phyloP scores from a whole-genome alignment of 2,113 vertebrate species.

The Pomatostomus ruficeps region DNA sequence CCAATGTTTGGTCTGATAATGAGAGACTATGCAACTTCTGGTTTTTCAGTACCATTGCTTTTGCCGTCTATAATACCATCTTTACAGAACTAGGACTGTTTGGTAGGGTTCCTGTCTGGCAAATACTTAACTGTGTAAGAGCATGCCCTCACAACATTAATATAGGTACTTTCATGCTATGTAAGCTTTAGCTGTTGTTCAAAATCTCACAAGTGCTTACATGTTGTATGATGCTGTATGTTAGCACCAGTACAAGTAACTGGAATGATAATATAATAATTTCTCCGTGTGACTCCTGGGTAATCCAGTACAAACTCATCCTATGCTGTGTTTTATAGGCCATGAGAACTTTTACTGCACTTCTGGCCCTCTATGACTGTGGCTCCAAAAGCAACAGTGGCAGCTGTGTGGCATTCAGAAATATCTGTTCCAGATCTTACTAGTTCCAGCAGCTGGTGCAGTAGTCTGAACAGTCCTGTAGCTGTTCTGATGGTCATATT shows the following conservation, averaged over 20 bases:
- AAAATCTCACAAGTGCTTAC: background rate
- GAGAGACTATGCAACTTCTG: background rate
- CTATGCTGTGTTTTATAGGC: background rate
- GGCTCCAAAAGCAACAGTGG: background rate
- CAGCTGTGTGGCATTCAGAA: background rate
- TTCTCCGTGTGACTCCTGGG: fast-evolving
- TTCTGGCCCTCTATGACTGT: background rate
- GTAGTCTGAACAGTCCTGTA: background rate
- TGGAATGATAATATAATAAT: background rate
- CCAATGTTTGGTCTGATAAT: background rate
- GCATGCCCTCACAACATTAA: too few relatives aligned
- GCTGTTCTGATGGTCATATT: background rate
- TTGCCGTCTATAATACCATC: background rate
- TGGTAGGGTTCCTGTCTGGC: background rate
- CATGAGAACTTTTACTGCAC: background rate
- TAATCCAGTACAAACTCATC: background rate
- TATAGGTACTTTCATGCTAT: too few relatives aligned
- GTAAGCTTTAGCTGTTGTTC: too few relatives aligned
- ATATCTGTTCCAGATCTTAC: background rate
- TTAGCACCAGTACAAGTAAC: background rate
- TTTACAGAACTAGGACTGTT: background rate
- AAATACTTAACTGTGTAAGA: too few relatives aligned
- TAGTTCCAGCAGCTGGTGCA: background rate
- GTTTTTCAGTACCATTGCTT: background rate
- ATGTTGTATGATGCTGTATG: background rate